A percentile compares a stretch with the other conserved stretches of the same genome.
Evolutionary conservation across 2,797 vertebrate genomes (phyloP).

Genomic region (Pterois miles): DNA sequence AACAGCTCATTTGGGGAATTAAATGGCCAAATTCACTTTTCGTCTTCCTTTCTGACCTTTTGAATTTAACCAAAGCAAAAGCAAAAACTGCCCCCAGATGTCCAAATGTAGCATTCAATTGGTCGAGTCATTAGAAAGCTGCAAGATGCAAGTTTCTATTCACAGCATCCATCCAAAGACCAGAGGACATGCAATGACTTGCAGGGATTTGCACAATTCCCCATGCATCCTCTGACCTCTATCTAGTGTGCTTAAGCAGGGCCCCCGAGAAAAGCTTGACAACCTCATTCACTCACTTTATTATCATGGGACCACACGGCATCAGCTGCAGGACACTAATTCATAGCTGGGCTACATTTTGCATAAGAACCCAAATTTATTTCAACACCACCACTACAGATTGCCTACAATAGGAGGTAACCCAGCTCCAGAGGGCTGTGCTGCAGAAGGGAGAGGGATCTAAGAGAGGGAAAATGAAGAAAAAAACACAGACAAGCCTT

Average conservation of each 20-base stretch:
- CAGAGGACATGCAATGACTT: conserved; percentile 56
- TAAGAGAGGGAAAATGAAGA: background rate
- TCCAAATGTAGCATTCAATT: conserved; percentile 12
- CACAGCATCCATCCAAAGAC: conserved; percentile 29
- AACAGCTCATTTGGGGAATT: background rate
- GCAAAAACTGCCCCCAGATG: background rate
- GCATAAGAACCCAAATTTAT: conserved; percentile 35
- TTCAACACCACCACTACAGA: conserved; percentile 25
- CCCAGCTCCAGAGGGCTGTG: background rate
- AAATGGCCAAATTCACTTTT: background rate
- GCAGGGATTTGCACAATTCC: conserved; percentile 65
- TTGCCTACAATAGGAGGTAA: conserved; percentile 25
- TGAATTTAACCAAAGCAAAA: conserved; percentile 14
- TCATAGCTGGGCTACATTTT: conserved; percentile 43
- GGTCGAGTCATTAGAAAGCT: conserved; percentile 30
- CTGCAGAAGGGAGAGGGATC: background rate
- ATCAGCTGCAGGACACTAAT: conserved; percentile 53
- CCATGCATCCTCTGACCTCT: conserved; percentile 62
- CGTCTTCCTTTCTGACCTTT: conserved; percentile 8
- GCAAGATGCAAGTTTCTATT: conserved; percentile 23
- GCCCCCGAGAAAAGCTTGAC: conserved; percentile 62
- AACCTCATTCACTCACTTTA: conserved; percentile 59
- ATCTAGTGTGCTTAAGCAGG: conserved; percentile 51
- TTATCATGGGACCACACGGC: conserved; percentile 39
- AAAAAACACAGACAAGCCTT: conserved; percentile 2